These are phyloP conservation scores for Helicolenus hilgendorfi DNA, from an alignment of 2,797 vertebrate species.

Conservation along the genomic window DNA sequence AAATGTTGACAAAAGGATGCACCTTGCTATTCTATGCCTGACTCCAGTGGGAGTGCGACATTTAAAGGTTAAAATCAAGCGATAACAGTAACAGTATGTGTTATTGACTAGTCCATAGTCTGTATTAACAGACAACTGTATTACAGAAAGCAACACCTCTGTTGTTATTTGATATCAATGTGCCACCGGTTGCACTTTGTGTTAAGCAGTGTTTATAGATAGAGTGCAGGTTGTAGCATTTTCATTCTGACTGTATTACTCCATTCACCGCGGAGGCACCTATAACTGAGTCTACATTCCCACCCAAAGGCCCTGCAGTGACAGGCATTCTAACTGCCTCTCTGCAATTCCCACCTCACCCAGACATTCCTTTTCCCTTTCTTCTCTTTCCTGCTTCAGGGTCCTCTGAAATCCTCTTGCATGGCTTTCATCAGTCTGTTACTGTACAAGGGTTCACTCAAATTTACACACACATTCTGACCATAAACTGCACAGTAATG, in stretches of 20 bases:
- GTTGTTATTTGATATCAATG: conserved; percentile 1
- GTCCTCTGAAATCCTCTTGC: neutral
- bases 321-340: conserved; percentile 2
- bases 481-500: neutral
- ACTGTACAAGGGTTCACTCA: neutral
- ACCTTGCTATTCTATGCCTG: neutral
- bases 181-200: neutral
- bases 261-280: neutral
- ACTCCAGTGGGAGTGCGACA: neutral
- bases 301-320: conserved; percentile 8
- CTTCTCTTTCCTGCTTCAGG: neutral
- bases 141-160: neutral
- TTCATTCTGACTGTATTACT: conserved; percentile 4
- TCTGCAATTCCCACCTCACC: neutral
- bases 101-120: neutral
- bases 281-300: neutral
- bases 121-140: neutral
- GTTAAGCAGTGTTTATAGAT: neutral
- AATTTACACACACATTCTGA: neutral
- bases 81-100: neutral
- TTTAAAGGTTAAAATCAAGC: neutral
- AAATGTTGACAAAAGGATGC: neutral
- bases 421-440: neutral
- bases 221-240: conserved; percentile 1
- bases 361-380: neutral